A percentile compares a stretch with the other conserved stretches of the same genome.
Conservation (phyloP, 2,797 vertebrate species). For the Mus caroli region DNA sequence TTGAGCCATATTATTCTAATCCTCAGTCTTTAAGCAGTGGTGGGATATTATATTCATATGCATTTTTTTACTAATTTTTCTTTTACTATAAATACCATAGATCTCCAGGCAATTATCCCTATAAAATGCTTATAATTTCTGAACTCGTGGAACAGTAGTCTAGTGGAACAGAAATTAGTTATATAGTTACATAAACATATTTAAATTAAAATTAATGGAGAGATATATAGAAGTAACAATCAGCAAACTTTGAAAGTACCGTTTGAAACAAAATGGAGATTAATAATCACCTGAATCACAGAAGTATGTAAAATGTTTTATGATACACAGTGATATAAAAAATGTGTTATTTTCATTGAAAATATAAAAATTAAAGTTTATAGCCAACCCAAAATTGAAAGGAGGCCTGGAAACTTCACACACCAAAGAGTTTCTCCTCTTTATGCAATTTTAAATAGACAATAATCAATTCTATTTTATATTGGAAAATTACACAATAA, state of each 20-base stretch:
- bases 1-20: background rate
- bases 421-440: background rate
- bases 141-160: background rate
- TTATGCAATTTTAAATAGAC: background rate
- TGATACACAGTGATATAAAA: background rate
- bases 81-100: background rate
- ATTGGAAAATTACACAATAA: background rate
- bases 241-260: background rate
- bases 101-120: background rate
- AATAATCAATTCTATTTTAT: background rate
- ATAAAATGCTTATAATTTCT: background rate
- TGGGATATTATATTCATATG: background rate
- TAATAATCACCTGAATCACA: background rate
- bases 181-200: background rate
- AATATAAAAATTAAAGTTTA: background rate
- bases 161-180: background rate
- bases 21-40: background rate
- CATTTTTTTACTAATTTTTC: background rate
- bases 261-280: background rate
- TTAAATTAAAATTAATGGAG: constrained; percentile 21
- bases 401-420: background rate
- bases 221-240: background rate
- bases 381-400: background rate
- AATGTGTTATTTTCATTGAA: background rate
- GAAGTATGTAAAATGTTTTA: background rate